A percentile compares a stretch with the other conserved stretches of the same genome.
Evolutionary conservation across 2,797 vertebrate genomes (phyloP).

Genomic region (Oryzias dopingdopingensis): DNA sequence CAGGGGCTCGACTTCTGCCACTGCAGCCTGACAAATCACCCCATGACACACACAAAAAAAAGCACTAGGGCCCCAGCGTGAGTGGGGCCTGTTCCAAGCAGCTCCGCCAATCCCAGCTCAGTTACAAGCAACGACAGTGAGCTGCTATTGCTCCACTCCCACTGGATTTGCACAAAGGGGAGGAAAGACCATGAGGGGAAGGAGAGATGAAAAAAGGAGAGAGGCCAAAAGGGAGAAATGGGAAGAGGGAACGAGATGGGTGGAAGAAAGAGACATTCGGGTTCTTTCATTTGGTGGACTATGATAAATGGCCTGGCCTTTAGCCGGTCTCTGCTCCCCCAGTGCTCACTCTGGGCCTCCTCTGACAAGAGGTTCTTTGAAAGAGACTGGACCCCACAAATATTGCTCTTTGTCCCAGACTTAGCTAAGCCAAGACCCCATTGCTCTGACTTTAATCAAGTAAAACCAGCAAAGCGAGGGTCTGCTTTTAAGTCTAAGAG

Average conservation of each 20-base stretch:
- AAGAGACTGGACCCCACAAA: slow-evolving; percentile 78
- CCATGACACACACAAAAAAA: slow-evolving; percentile 86
- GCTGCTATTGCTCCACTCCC: slow-evolving; percentile 68
- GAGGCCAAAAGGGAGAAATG: slow-evolving; percentile 51
- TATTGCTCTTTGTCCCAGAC: slow-evolving; percentile 76
- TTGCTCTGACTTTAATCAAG: slow-evolving; percentile 74
- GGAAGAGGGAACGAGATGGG: slow-evolving; percentile 76
- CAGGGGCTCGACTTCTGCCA: slow-evolving; percentile 98
- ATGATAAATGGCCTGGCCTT: slow-evolving; percentile 94
- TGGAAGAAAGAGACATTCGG: slow-evolving; percentile 84
- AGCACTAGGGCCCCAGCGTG: slow-evolving; percentile 85
- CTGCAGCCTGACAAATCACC: slow-evolving; percentile 94
- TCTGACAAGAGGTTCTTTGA: slow-evolving; percentile 83
- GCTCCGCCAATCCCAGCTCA: slow-evolving; percentile 75
- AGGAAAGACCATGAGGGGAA: slow-evolving; percentile 58
- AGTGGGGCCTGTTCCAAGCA: slow-evolving; percentile 79
- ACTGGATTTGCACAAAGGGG: slow-evolving; percentile 89
- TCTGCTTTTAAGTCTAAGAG: slow-evolving; percentile 66
- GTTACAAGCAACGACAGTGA: slow-evolving; percentile 57
- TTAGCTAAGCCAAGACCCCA: slow-evolving; percentile 69
- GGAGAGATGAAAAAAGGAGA: slow-evolving; percentile 49
- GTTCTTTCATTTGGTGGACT: slow-evolving; percentile 92
- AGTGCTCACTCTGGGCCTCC: slow-evolving; percentile 82
- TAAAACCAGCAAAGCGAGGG: slow-evolving; percentile 73
- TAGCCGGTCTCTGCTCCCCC: slow-evolving; percentile 83